Evolutionary conservation across 53 echinoderm and acorn worm genomes (phyloP), one percentile per base, ranked within the genome.

Genomic region (Zoroaster sp.): DNA sequence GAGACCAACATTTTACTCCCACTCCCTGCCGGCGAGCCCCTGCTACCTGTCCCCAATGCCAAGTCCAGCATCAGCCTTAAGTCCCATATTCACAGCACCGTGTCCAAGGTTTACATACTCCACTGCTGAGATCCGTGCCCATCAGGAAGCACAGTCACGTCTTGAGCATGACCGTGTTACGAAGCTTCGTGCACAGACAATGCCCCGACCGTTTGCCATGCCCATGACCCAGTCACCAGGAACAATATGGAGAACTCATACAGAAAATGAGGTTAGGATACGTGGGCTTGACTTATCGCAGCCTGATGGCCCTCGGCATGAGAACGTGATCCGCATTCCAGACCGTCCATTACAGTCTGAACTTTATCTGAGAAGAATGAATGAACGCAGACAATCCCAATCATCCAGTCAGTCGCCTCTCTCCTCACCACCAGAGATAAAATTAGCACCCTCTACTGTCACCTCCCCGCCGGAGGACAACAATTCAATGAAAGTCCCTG

Each of bases 21-120:
- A 97, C 89, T 97, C 97, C 7, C 80, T 97, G 35, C 97, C 97
- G 11, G 97, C 97, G 25, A 97, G 97, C 66, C 97, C 97, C 5
- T 95, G 93, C 59, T 97, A 97, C 49, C 74, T 95, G 10, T 95
- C 95, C 12, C 95, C 95, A 17, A 87, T 95, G 43, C 78, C 95
- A 15, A 95, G 93, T 28, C 95, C 95, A 4, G 90, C 88, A 7
- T 87, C 93, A 4, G 88, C 93, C 18, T 69, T 97, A 79, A 92
- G 92, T 35, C 96, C 96, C 15, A 83, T 96, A 35, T 87, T 92
- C 73, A 94, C 85, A 18, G 89, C 92, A 11, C 97, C 92, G 12
- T 90, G 94, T 15, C 93, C 97, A 17, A 75, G 97, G 77, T 97
- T 97, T 70, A 97, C 95, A 2, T 97, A 97, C 77, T 90, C 93